phyloP scores from a whole-genome alignment of 1,140 invertebrate species.

The Drosophila eugracilis region DNA sequence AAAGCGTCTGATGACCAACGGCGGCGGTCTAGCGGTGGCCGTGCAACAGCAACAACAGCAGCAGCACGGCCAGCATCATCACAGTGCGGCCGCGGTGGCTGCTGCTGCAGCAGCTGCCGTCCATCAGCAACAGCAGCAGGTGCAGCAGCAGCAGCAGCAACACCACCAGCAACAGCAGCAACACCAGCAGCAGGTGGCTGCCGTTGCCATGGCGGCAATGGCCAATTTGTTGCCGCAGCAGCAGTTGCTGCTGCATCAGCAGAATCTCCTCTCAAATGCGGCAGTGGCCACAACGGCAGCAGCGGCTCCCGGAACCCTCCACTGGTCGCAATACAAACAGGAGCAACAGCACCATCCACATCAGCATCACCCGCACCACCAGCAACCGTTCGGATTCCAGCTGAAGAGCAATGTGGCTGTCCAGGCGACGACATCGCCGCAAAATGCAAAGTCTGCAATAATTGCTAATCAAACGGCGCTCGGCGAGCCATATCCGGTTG shows the following conservation, averaged over 20 bases:
- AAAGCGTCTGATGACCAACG: constrained; percentile 87
- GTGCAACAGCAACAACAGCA: constrained; percentile 71
- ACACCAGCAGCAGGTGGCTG: constrained; percentile 81
- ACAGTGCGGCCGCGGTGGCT: constrained; percentile 60
- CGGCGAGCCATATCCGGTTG: constrained; percentile 52
- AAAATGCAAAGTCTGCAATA: constrained; percentile 81
- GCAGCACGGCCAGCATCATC: constrained; percentile 72
- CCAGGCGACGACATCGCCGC: constrained; percentile 76
- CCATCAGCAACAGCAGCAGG: constrained; percentile 70
- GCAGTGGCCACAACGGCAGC: constrained; percentile 64
- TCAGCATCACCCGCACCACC: constrained; percentile 52
- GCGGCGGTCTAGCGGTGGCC: constrained; percentile 65
- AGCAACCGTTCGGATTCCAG: constrained; percentile 72
- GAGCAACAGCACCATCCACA: constrained; percentile 60
- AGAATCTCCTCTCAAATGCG: constrained; percentile 76
- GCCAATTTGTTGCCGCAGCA: constrained; percentile 83
- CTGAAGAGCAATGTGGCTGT: constrained; percentile 73
- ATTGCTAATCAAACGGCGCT: constrained; percentile 83
- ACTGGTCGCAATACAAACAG: constrained; percentile 80
- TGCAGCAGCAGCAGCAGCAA: constrained; percentile 66
- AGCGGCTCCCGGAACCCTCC: constrained; percentile 61
- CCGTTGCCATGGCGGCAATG: constrained; percentile 82
- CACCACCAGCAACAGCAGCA: constrained; percentile 75
- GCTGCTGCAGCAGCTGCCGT: constrained; percentile 64
- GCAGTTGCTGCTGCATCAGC: constrained; percentile 80